Evolutionary conservation across 1,140 invertebrate genomes (phyloP).

Genomic region (Whitmania pigra): DNA sequence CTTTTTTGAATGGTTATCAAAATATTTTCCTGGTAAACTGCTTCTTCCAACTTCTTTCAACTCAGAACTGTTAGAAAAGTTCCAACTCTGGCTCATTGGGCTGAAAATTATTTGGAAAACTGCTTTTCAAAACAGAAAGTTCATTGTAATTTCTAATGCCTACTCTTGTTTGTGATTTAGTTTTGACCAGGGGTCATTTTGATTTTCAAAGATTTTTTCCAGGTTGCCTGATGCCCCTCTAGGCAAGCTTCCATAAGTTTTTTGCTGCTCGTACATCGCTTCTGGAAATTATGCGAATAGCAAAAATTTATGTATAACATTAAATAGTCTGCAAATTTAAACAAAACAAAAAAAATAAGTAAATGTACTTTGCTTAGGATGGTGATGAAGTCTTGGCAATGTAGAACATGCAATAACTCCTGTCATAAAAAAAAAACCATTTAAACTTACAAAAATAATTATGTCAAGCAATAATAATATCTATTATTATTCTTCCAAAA

Average conservation of each 20-base stretch:
- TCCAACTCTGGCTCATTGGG: slow-evolving; percentile 10
- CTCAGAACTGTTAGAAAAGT: slow-evolving; percentile 7
- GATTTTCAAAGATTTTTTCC: slow-evolving; percentile 11
- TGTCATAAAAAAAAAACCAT: too few species aligned
- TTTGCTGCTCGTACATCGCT: not conserved
- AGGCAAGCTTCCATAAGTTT: slow-evolving; percentile 3
- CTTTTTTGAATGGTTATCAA: not conserved
- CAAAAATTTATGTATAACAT: too few species aligned
- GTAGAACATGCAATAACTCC: not conserved
- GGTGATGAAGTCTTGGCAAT: slow-evolving; percentile 3
- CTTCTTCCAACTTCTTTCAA: not conserved
- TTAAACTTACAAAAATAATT: too few species aligned
- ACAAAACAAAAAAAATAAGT: not conserved
- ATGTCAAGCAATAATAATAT: too few species aligned
- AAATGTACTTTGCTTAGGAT: not conserved
- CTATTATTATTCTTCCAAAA: too few species aligned
- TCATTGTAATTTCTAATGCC: not conserved
- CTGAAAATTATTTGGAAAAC: not conserved
- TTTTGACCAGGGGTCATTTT: not conserved
- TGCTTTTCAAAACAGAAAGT: not conserved
- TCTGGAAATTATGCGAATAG: not conserved
- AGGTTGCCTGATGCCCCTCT: slow-evolving; percentile 3
- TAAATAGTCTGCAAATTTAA: not conserved
- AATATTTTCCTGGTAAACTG: not conserved
- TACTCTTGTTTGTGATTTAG: not conserved